Evolutionary conservation across 2,113 vertebrate species (phyloP).

Genomic region (Amblyornis subalaris): DNA sequence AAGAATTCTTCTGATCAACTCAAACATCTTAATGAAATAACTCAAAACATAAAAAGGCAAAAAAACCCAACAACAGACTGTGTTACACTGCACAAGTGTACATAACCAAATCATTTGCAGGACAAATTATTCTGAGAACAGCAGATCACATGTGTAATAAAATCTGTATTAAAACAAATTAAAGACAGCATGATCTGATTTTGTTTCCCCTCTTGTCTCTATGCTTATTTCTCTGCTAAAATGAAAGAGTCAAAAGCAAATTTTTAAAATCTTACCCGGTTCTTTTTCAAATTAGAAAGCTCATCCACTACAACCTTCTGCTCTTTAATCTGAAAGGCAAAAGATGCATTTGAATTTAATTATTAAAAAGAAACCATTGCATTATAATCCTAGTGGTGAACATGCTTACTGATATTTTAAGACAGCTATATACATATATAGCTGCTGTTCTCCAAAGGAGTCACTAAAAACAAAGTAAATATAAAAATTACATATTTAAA

Average conservation of each 20-base stretch:
- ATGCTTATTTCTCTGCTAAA: not conserved
- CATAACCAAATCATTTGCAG: not conserved
- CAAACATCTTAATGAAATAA: not conserved
- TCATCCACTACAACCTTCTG: constrained; percentile 91
- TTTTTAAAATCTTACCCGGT: constrained; percentile 73
- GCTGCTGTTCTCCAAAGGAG: not conserved
- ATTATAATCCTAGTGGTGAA: not conserved
- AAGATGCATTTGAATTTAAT: not conserved
- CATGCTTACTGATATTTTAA: not conserved
- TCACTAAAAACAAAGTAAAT: not conserved
- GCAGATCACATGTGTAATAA: not conserved
- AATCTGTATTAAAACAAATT: not conserved
- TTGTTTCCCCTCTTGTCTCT: not conserved
- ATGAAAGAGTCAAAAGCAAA: not conserved
- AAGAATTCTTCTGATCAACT: not conserved
- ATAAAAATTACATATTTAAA: not conserved
- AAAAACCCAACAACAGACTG: fast-evolving
- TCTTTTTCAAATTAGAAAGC: constrained; percentile 92
- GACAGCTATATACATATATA: not conserved
- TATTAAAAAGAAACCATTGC: not conserved
- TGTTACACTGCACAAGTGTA: not conserved
- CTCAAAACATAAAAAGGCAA: not conserved
- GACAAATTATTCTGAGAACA: not conserved
- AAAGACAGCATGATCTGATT: not conserved
- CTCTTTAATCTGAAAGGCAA: constrained; percentile 84